A percentile compares a stretch with the other conserved stretches of the same genome.
phyloP scores from a whole-genome alignment of 2,888 invertebrate genomes.

The Drosophila colorata region DNA sequence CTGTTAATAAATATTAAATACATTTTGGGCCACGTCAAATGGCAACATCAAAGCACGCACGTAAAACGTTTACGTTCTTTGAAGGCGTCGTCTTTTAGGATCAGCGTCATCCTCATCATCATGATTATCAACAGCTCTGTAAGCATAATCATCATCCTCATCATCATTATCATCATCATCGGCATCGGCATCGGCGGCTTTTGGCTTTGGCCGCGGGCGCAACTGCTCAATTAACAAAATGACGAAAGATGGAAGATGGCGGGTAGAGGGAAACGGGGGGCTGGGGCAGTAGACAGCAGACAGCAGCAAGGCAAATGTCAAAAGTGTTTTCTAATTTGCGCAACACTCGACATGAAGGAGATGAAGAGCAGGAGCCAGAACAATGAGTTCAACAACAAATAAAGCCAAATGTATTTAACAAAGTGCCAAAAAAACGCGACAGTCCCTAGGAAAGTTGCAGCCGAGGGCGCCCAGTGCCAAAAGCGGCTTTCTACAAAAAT shows the following conservation, averaged over 20 bases:
- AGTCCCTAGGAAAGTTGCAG: constrained; percentile 30
- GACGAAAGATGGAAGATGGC: constrained; percentile 31
- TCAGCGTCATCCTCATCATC: constrained; percentile 29
- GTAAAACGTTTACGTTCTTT: constrained; percentile 46
- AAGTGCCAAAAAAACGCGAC: constrained; percentile 65
- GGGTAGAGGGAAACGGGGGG: neutral
- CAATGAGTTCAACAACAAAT: constrained; percentile 45
- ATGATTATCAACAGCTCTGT: constrained; percentile 14
- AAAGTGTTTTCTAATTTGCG: constrained; percentile 77
- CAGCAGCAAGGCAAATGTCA: constrained; percentile 66
- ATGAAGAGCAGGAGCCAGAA: constrained; percentile 24
- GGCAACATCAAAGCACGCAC: constrained; percentile 55
- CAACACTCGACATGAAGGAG: constrained; percentile 52
- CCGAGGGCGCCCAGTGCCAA: constrained; percentile 32
- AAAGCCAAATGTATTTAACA: constrained; percentile 74
- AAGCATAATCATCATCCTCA: constrained; percentile 14
- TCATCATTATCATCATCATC: constrained; percentile 3
- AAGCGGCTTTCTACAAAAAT: constrained; percentile 64
- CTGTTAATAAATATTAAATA: constrained; percentile 62
- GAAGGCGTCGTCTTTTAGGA: constrained; percentile 45
- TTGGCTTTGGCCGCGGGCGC: constrained; percentile 57
- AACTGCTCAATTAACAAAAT: constrained; percentile 75
- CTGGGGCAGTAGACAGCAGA: constrained; percentile 8
- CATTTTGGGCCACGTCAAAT: constrained; percentile 47
- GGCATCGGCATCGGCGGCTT: constrained; percentile 28